Conservation (phyloP, 2,888 invertebrate genomes). For the Dastarcus helophoroides region DNA sequence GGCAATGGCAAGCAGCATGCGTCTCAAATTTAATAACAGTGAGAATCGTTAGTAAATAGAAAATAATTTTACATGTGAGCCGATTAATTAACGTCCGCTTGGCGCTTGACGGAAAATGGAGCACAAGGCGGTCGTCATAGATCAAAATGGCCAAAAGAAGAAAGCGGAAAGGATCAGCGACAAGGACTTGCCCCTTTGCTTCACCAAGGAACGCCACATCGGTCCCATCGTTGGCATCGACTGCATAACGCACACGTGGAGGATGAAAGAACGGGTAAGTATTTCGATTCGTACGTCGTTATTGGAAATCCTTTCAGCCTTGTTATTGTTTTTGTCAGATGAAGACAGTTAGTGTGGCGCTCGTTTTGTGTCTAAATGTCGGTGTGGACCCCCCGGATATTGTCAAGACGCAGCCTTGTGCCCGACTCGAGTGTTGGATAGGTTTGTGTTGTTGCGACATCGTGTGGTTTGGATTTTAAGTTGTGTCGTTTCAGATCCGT, state of each 20-base stretch:
- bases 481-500: slow-evolving; percentile 52
- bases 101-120: no score
- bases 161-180: slow-evolving; percentile 44
- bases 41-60: no score
- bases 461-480: slow-evolving; percentile 1
- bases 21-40: no score
- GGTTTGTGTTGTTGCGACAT: slow-evolving; percentile 60
- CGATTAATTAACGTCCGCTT: no score
- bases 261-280: slow-evolving; percentile 80
- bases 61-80: no score
- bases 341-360: slow-evolving; percentile 97
- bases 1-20: no score
- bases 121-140: no score
- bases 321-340: slow-evolving; percentile 50
- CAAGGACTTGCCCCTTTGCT: slow-evolving; percentile 60
- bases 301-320: neutral
- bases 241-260: slow-evolving; percentile 68
- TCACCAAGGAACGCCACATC: slow-evolving; percentile 60
- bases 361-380: slow-evolving; percentile 94
- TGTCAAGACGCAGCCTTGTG: slow-evolving; percentile 93
- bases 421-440: slow-evolving; percentile 93
- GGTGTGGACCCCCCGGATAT: slow-evolving; percentile 99
- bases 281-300: slow-evolving; percentile 3
- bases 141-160: slow-evolving; percentile 9
- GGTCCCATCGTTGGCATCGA: slow-evolving; percentile 58